Evolutionary conservation across 2,797 vertebrate species (phyloP).

Genomic region (Phalloptychus januarius): DNA sequence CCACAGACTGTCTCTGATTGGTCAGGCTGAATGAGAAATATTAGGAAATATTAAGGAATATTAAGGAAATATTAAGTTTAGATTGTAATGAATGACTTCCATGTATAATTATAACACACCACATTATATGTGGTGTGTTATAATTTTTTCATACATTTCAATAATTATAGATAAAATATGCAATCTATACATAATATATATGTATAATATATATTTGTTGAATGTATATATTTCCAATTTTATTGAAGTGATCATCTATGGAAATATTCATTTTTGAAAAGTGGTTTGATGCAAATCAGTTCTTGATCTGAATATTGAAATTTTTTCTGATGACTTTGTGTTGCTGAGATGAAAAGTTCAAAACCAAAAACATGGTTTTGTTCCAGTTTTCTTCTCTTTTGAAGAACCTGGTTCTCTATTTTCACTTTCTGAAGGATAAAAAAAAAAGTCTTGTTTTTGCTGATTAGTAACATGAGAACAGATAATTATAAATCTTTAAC

Average conservation of each 20-base stretch:
- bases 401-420: no score
- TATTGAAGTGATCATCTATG: not conserved
- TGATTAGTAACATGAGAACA: no score
- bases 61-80: no score
- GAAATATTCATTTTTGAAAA: not conserved
- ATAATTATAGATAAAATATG: no score
- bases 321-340: not conserved
- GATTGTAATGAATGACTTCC: not conserved
- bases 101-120: no score
- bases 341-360: not conserved
- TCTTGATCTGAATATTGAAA: not conserved
- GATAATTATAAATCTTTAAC: no score
- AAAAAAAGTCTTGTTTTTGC: no score
- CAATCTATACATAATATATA: no score
- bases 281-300: conserved; percentile 10
- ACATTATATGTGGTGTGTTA: not conserved
- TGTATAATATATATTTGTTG: no score
- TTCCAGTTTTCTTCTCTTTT: not conserved
- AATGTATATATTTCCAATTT: not conserved
- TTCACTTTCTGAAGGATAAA: not conserved
- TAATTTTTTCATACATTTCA: not conserved
- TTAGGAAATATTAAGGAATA: no score
- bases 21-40: not conserved
- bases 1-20: conserved; percentile 1
- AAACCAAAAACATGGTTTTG: not conserved